Evolutionary conservation across 2,797 vertebrate genomes (phyloP), one percentile per base, ranked within the genome.

Genomic region (Choloepus didactylus): DNA sequence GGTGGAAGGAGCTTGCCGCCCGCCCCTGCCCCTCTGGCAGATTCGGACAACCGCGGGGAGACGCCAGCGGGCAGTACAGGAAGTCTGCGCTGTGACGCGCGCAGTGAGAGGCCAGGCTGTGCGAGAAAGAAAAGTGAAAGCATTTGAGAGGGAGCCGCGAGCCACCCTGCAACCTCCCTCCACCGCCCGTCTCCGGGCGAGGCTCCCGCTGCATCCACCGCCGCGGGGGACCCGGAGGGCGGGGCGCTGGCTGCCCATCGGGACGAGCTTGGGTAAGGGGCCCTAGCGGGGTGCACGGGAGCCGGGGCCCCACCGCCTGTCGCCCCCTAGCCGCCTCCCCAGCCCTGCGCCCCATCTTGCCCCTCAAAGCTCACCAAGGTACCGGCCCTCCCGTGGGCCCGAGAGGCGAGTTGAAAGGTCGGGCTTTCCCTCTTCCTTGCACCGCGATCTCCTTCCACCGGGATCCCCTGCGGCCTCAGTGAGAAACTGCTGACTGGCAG

Each of bases 81-180:
- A 96, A 72, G 76, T 72, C 69, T 4, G 41, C 6, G 21, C 49
- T 11, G 7, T 6, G 56, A 31, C 27, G 9, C 69, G 9, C 6
- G 3, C 38, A 59, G 18, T 0, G 16, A 10, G 62, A 69, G 82
- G 7, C 92, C 19, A 27, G 69, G 38, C 79, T 83, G 35, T 77
- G 0, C 10, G 60, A 80, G 54, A 96, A 97, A 93, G 88, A 54
- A 97, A 96, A 97, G 70, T n/a, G 96, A 96, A 97, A 97, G 86
- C 46, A 35, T 2, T 9, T 1, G 0, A 64, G 84, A 14, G 90
- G 94, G 87, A 93, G 83, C 92, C 0, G 79, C 19, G 29, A 25
- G 46, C 38, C 31, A 44, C 41, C 41, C 15, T 5, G 49, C 56
- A 35, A 72, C 83, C 31, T 66, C 11, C 38, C 19, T 10, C 82